A percentile compares a stretch with the other conserved stretches of the same genome.
Conservation (phyloP, 2,113 vertebrate genomes). For the Serilophus lunatus region DNA sequence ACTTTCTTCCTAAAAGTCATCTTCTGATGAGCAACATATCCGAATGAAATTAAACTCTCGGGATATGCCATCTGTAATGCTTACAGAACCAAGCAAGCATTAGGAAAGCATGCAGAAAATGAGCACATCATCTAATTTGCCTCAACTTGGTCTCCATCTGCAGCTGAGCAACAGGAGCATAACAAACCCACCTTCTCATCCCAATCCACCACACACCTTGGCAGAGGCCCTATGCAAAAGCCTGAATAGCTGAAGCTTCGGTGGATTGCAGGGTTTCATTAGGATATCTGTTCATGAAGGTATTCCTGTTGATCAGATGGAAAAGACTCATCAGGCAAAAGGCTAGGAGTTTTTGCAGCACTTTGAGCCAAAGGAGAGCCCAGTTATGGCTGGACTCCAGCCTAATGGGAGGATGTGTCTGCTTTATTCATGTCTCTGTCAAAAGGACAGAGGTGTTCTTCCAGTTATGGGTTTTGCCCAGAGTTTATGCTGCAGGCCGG, state of each 20-base stretch:
- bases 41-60: neutral
- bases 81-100: neutral
- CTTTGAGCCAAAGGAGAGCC: neutral
- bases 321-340: neutral
- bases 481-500: neutral
- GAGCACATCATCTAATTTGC: neutral
- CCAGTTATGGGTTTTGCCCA: neutral
- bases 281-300: neutral
- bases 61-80: neutral
- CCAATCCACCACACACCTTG: neutral
- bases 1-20: neutral
- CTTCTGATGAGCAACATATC: neutral
- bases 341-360: neutral
- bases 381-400: neutral
- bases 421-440: neutral
- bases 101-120: neutral
- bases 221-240: fast-evolving
- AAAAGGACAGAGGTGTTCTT: neutral
- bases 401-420: neutral
- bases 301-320: neutral
- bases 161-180: fast-evolving
- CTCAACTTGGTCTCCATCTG: neutral
- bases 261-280: neutral
- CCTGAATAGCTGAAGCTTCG: fast-evolving
- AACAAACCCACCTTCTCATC: fast-evolving